Evolutionary conservation across 2,113 vertebrate species (phyloP), one percentile per base, ranked within the genome.

Genomic region (Notarius lentiginosus): DNA sequence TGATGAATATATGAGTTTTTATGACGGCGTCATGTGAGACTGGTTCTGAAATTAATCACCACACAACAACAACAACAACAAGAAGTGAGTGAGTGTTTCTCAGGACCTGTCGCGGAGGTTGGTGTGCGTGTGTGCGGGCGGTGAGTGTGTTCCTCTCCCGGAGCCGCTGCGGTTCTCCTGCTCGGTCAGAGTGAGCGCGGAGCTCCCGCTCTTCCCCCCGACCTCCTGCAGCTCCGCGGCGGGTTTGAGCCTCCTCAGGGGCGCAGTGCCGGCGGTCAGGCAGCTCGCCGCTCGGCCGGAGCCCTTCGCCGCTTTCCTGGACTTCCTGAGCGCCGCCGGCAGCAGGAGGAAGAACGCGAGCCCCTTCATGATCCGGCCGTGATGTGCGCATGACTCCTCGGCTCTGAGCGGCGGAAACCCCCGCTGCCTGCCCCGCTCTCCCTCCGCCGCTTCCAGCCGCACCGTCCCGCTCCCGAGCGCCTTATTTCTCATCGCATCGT

Each of bases 361-460:
- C 93, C 96, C 98, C 97, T 97, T 97, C 95, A 97, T 97, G 94
- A 98, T 95, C 94, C 97, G 95, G 95, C 97, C 97, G 95, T 97
- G 96, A 93, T 96, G 94, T 27, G 56, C 85, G 82, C 85, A 84
- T 53, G 91, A 94, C 95, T 88, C 93, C 95, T 93, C 83, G 2
- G 55, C 55, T 10, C 5, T 20, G 79, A 60, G 9, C 79, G 79
- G 9, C 79, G 79, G 30, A 2, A 73, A 73, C 49, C 12, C 27
- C 55, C 70, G 55, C 68, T n/a, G 53, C 8, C 17, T 58, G 5
- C 55, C 60, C 55, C 58, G 10, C 27, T 82, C 79, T 11, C 58
- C 56, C 11, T 82, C 79, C 22, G 30, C 17, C 4, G 79, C 56
- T 22, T 81, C 79, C 20, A 61, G 58, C 34, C 58, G 95, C 93